Base-by-base conservation (phyloP, 1,140 invertebrate genomes). In the Capitella teleta region DNA sequence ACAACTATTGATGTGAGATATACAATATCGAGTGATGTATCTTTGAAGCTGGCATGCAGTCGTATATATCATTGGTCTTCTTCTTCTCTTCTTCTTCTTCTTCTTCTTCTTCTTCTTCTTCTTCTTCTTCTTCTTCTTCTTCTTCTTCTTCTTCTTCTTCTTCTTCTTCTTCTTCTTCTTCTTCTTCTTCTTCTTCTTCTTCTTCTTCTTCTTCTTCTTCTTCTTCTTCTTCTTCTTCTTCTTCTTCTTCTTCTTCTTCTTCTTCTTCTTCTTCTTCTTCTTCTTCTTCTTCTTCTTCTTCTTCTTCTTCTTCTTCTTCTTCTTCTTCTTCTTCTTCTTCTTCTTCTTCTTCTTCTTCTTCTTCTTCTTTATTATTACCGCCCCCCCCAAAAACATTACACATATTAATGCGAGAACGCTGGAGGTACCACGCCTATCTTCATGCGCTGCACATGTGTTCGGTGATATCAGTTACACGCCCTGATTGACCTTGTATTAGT, bases 311-410 rank as follows among this genome's bases (percentile, higher is more conserved):
- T 45, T 45, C 8, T 45, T 45, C 43, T 45, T 45, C 43, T 45
- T 45, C 43, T 45, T 45, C 43, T 45, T 45, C 43, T 45, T 45
- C 43, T 45, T 45, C 43, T 45, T 45, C 43, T 45, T 45, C 43
- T 45, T 45, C 43, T 45, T 45, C 43, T 45, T 45, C 43, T 45
- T 45, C 43, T 45, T 45, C 43, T 45, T 45, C 43, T 45, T 45
- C 43, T 45, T 45, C 43, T 45, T 45, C 43, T 45, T 45, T 6
- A 5, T 45, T 41, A n/a, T 34, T 34, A 34, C n/a, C 32, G n/a
- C n/a, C n/a, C 32, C n/a, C 32, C n/a, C n/a, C n/a, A n/a, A n/a
- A n/a, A n/a, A n/a, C n/a, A n/a, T n/a, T n/a, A n/a, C n/a, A n/a
- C n/a, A n/a, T n/a, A n/a, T n/a, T n/a, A n/a, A n/a, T n/a, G n/a